These are phyloP conservation scores for Agrypnus murinus DNA, from an alignment of 2,888 invertebrate species.

Conservation along the genomic window DNA sequence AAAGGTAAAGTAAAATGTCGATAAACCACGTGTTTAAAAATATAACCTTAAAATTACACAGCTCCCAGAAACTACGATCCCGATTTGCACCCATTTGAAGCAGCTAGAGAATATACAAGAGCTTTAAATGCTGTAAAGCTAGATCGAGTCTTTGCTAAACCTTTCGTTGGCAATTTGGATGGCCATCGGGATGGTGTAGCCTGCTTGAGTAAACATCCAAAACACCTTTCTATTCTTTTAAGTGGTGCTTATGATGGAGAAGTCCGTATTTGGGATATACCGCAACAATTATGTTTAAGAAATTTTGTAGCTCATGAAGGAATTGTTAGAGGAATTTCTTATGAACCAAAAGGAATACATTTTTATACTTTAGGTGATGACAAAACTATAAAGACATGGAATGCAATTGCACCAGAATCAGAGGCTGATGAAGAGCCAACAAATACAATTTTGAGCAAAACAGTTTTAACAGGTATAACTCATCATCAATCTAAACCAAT, in stretches of 20 bases:
- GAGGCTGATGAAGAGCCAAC: conserved; percentile 80
- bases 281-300: conserved; percentile 80
- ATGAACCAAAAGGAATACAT: conserved; percentile 77
- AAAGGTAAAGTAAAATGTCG: conserved; percentile 85
- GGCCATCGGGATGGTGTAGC: conserved; percentile 95
- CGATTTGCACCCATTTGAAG: conserved; percentile 92
- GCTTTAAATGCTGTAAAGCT: conserved; percentile 98
- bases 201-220: conserved; percentile 90
- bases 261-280: conserved; percentile 91
- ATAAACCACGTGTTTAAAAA: conserved; percentile 13
- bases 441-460: conserved; percentile 82
- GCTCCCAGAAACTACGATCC: conserved; percentile 97
- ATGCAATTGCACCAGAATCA: conserved; percentile 73
- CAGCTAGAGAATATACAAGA: conserved; percentile 94
- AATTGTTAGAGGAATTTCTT: conserved; percentile 87
- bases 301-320: conserved; percentile 94
- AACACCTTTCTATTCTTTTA: conserved; percentile 82
- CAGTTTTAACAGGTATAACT: conserved; percentile 85
- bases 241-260: conserved; percentile 98
- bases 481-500: conserved; percentile 86
- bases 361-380: conserved; percentile 93
- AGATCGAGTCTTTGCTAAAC: conserved; percentile 97
- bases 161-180: conserved; percentile 94
- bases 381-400: conserved; percentile 96
- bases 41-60: conserved; percentile 68